These are phyloP conservation scores for Microtus californicus DNA, from an alignment of 2,797 vertebrate genomes.

Conservation along the genomic window DNA sequence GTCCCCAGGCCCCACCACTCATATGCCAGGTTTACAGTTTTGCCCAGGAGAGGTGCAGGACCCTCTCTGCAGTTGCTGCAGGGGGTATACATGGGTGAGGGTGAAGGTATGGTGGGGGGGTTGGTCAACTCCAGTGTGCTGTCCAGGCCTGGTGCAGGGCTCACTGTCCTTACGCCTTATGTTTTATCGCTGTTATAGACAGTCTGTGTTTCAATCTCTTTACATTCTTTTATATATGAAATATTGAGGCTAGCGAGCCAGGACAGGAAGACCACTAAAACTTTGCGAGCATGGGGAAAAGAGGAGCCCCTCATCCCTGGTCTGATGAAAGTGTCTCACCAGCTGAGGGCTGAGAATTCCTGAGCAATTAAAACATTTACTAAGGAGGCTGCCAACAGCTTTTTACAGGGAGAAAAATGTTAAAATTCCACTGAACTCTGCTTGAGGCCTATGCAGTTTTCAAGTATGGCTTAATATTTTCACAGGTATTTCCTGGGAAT, in stretches of 20 bases:
- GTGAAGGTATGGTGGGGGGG: background rate
- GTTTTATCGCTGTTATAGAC: background rate
- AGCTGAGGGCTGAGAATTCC: background rate
- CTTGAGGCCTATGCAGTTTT: background rate
- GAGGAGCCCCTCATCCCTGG: background rate
- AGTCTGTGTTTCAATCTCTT: background rate
- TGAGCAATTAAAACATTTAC: background rate
- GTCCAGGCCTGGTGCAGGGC: background rate
- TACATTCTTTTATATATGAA: background rate
- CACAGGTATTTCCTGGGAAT: background rate
- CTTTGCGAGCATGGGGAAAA: background rate
- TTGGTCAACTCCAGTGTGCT: background rate
- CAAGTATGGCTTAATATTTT: background rate
- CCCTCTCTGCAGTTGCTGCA: background rate
- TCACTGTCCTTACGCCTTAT: background rate
- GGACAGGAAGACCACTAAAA: background rate
- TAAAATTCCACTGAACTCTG: background rate
- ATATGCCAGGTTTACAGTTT: background rate
- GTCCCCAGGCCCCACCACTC: background rate
- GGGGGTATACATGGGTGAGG: background rate
- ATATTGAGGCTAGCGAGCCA: background rate
- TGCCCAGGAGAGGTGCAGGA: background rate
- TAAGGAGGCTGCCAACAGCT: background rate
- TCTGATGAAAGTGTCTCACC: background rate
- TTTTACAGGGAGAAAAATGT: background rate